Evolutionary conservation across 1,140 invertebrate genomes (phyloP).

Genomic region (Platorchestia sp.): DNA sequence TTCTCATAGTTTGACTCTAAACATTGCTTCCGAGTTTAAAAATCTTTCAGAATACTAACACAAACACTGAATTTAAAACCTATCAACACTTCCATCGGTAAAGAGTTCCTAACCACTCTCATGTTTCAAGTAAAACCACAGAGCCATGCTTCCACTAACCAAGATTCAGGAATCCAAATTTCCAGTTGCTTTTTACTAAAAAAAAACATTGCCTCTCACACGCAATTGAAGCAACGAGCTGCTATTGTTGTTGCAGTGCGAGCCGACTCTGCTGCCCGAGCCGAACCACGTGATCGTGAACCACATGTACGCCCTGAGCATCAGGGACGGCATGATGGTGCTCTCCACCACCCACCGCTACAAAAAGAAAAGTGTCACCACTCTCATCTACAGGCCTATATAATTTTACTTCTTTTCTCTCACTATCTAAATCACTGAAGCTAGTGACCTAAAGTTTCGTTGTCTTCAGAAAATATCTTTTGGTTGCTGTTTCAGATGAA

Average conservation of each 20-base stretch:
- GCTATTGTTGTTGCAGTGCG: constrained; percentile 81
- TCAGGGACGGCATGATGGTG: constrained; percentile 99
- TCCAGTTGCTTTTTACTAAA: too few relatives aligned
- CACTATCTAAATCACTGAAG: background rate
- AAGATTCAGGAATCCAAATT: too few relatives aligned
- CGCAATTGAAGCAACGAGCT: background rate
- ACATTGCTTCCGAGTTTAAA: too few relatives aligned
- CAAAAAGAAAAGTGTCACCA: constrained; percentile 99
- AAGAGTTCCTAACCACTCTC: too few relatives aligned
- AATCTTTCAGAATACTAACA: too few relatives aligned
- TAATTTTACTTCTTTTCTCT: background rate
- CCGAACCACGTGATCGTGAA: constrained; percentile 99
- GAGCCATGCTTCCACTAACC: too few relatives aligned
- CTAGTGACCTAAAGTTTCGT: background rate
- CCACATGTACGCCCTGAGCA: constrained; percentile 98
- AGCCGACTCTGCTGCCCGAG: constrained; percentile 97
- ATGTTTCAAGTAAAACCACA: too few relatives aligned
- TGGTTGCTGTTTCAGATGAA: too few relatives aligned
- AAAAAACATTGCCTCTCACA: background rate
- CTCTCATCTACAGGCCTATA: constrained; percentile 98
- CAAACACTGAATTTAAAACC: too few relatives aligned
- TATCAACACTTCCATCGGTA: too few relatives aligned
- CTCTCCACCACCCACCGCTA: constrained; percentile 97
- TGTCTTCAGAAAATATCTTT: background rate
- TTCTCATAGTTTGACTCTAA: too few relatives aligned